A percentile compares a stretch with the other conserved stretches of the same genome.
Conservation (phyloP, 2,888 invertebrate species). For the Eretmocerus hayati region DNA sequence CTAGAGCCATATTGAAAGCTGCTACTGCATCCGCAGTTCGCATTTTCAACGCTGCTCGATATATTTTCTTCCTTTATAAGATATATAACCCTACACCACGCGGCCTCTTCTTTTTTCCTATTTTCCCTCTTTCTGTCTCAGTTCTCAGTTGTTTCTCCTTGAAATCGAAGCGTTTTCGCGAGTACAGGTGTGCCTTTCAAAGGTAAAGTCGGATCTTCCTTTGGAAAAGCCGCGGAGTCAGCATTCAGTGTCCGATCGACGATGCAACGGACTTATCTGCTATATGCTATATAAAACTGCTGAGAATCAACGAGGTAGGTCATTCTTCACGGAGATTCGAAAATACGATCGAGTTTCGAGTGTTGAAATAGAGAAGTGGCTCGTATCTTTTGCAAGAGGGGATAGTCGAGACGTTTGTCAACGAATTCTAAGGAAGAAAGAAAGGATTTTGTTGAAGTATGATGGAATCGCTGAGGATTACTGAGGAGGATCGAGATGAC, state of each 20-base stretch:
- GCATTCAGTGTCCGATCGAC: not conserved
- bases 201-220: not conserved
- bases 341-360: conserved; percentile 12
- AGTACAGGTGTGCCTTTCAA: conserved; percentile 8
- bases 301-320: not conserved
- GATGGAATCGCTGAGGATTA: too few relatives aligned
- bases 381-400: not conserved
- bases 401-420: too few relatives aligned
- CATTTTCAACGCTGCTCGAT: not conserved
- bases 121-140: not conserved
- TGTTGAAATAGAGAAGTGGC: too few relatives aligned
- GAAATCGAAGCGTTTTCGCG: conserved; percentile 18
- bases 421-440: too few relatives aligned
- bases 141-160: conserved; percentile 14
- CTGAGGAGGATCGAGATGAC: too few relatives aligned
- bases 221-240: not conserved
- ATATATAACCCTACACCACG: too few relatives aligned
- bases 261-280: too few relatives aligned
- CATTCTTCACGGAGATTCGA: conserved; percentile 14
- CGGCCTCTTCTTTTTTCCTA: not conserved
- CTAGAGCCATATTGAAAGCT: conserved; percentile 20
- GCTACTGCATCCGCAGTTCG: conserved; percentile 6
- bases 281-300: too few relatives aligned
- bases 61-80: too few relatives aligned
- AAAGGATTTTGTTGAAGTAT: too few relatives aligned